These are phyloP conservation scores for Drosophila orosa DNA, from an alignment of 1,140 invertebrate species.

Conservation along the genomic window DNA sequence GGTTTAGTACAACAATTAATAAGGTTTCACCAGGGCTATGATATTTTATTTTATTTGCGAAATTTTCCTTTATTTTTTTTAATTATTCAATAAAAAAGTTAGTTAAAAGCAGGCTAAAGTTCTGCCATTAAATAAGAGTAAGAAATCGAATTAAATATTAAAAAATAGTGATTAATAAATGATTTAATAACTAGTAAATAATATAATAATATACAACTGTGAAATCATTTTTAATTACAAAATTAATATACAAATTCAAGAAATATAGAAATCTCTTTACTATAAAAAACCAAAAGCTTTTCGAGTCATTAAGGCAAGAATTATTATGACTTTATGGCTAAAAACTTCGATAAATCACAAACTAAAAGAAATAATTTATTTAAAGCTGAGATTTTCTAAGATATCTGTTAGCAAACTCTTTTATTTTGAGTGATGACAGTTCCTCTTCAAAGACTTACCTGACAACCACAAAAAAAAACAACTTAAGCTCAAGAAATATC, in stretches of 20 bases:
- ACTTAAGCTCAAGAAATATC: not conserved
- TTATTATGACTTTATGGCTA: not conserved
- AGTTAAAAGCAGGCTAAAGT: not conserved
- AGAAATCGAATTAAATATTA: not conserved
- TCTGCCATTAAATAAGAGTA: not conserved
- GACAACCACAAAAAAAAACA: not conserved
- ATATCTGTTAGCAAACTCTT: too few relatives aligned
- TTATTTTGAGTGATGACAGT: constrained; percentile 13
- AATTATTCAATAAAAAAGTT: not conserved
- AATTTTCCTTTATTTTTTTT: too few relatives aligned
- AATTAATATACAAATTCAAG: not conserved
- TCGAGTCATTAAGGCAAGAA: not conserved
- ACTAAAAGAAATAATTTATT: constrained; percentile 10
- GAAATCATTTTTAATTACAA: not conserved
- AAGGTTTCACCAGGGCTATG: not conserved
- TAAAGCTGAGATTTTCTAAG: constrained; percentile 4
- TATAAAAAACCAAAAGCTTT: not conserved
- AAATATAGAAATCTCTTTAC: not conserved
- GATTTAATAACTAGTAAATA: not conserved
- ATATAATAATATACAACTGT: not conserved
- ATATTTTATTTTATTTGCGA: too few relatives aligned
- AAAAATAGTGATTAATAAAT: not conserved
- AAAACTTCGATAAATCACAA: not conserved
- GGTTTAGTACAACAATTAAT: not conserved
- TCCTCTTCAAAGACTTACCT: not conserved